Conservation (phyloP, 2,797 vertebrate species). For the Erpetoichthys calabaricus region DNA sequence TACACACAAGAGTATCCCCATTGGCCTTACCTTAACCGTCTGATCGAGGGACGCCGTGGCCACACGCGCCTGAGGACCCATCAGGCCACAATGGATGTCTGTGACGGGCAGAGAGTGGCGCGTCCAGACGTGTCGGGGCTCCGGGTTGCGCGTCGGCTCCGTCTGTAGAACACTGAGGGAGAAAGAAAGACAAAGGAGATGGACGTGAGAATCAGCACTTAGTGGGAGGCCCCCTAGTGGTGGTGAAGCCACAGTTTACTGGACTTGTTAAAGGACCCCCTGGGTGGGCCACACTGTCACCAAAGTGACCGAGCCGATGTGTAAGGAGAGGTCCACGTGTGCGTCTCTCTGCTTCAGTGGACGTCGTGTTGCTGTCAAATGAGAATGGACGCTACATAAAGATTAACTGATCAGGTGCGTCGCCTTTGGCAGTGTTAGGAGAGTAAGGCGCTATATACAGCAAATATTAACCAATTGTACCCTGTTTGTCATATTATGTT, state of each 20-base stretch:
- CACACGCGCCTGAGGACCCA: constrained; percentile 70
- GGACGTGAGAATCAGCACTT: background rate
- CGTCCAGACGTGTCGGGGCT: constrained; percentile 77
- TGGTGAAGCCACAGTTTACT: too few relatives aligned
- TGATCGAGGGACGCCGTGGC: constrained; percentile 83
- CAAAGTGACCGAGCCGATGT: background rate
- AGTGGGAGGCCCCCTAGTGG: background rate
- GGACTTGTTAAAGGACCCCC: fast-evolving
- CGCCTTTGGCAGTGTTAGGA: too few relatives aligned
- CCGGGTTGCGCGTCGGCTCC: constrained; percentile 56
- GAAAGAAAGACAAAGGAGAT: background rate
- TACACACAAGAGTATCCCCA: too few relatives aligned
- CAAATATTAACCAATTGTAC: too few relatives aligned
- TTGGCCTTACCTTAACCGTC: constrained; percentile 67
- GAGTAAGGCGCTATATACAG: too few relatives aligned
- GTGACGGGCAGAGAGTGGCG: constrained; percentile 84
- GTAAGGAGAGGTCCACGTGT: background rate
- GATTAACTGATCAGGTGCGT: too few relatives aligned
- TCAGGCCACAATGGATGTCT: constrained; percentile 80
- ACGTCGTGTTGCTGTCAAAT: too few relatives aligned
- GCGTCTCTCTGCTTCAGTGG: too few relatives aligned
- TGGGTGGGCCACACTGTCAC: background rate
- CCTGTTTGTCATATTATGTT: too few relatives aligned
- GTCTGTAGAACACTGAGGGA: constrained; percentile 67
- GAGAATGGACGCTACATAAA: too few relatives aligned